These are phyloP conservation scores for Crotophaga sulcirostris DNA, from an alignment of 2,113 vertebrate species.

Conservation along the genomic window DNA sequence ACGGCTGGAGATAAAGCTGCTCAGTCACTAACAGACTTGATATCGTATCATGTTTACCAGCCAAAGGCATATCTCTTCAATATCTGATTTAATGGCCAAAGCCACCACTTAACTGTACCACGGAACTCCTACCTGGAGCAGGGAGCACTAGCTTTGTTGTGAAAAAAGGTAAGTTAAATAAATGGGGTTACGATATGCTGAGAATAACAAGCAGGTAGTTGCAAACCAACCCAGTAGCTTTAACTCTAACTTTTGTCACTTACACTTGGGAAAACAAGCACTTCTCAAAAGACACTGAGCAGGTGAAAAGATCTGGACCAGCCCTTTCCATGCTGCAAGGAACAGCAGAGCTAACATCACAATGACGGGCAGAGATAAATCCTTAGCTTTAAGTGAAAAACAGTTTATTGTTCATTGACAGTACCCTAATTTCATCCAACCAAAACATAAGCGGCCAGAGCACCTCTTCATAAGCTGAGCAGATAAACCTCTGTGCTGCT, in stretches of 20 bases:
- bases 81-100: background rate
- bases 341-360: background rate
- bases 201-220: background rate
- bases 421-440: background rate
- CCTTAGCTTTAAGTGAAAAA: background rate
- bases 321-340: background rate
- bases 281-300: background rate
- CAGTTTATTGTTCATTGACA: background rate
- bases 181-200: background rate
- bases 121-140: background rate
- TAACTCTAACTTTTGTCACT: background rate
- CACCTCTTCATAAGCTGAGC: background rate
- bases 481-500: background rate
- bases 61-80: background rate
- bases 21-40: background rate
- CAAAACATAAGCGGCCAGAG: background rate
- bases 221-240: background rate
- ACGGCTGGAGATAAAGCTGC: background rate
- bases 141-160: background rate
- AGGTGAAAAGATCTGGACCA: background rate
- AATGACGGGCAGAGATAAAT: background rate
- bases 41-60: background rate
- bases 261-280: background rate
- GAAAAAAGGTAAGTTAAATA: background rate
- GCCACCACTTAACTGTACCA: background rate